A percentile compares a stretch with the other conserved stretches of the same genome.
Evolutionary conservation across 1,140 invertebrate species (phyloP).

Genomic region (Trichoplusia ni): DNA sequence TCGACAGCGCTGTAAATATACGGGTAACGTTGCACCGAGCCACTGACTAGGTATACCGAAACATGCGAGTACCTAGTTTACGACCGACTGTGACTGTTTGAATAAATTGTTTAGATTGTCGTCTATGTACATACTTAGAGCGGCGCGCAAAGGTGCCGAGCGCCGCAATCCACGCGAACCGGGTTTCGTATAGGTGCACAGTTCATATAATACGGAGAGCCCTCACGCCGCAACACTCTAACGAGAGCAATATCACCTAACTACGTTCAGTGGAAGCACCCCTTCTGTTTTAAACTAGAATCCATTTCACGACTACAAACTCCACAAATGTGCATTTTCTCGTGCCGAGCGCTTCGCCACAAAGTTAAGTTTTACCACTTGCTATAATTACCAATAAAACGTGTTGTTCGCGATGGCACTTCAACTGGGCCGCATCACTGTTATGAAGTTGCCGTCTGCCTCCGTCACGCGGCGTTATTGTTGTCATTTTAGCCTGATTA

Average conservation of each 20-base stretch:
- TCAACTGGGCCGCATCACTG: constrained; percentile 60
- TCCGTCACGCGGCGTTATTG: constrained; percentile 63
- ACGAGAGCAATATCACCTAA: constrained; percentile 73
- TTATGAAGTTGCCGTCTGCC: constrained; percentile 64
- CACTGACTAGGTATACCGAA: constrained; percentile 49
- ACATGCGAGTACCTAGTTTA: constrained; percentile 62
- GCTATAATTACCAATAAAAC: constrained; percentile 73
- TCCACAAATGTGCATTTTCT: constrained; percentile 70
- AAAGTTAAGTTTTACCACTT: constrained; percentile 72
- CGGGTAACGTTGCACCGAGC: constrained; percentile 53
- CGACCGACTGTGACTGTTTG: constrained; percentile 45
- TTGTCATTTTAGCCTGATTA: constrained; percentile 70
- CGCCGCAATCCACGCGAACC: constrained; percentile 54
- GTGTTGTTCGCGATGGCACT: constrained; percentile 55
- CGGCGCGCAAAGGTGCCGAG: constrained; percentile 44
- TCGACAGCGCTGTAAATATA: constrained; percentile 66
- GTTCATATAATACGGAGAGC: constrained; percentile 56
- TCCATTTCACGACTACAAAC: constrained; percentile 69
- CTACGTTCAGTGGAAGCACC: constrained; percentile 66
- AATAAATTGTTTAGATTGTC: constrained; percentile 63
- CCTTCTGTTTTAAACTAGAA: constrained; percentile 75
- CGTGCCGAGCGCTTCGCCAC: constrained; percentile 52
- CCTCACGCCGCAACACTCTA: constrained; percentile 59
- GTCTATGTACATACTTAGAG: constrained; percentile 39
- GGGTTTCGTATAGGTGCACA: constrained; percentile 57